phyloP scores from a whole-genome alignment of 2,797 vertebrate genomes.

The Netta rufina region DNA sequence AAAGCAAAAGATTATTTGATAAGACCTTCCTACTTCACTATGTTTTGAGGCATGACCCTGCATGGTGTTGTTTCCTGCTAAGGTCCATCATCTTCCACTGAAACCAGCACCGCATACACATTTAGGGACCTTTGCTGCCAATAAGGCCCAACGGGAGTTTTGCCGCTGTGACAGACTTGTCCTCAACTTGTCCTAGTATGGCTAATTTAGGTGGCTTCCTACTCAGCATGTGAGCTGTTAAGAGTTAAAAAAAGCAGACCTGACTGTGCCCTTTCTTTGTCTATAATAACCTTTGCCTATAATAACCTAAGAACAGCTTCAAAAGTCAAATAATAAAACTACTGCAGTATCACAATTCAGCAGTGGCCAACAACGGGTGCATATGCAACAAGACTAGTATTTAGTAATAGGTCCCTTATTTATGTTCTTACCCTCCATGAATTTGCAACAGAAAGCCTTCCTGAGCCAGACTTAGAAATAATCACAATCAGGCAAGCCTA shows the following conservation, averaged over 20 bases:
- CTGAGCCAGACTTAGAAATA: not conserved
- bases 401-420: not conserved
- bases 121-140: too few species aligned
- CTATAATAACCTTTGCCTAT: not conserved
- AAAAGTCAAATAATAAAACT: not conserved
- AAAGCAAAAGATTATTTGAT: constrained; percentile 49
- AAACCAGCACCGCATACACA: not conserved
- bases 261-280: not conserved
- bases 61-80: constrained; percentile 11
- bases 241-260: not conserved
- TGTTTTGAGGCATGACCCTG: constrained; percentile 12
- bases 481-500: not conserved
- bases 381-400: not conserved
- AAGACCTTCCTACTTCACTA: constrained; percentile 54
- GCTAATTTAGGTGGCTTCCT: not conserved
- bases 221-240: not conserved
- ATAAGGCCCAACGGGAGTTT: not conserved
- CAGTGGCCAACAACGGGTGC: not conserved
- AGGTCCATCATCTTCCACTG: not conserved
- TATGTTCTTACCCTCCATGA: not conserved
- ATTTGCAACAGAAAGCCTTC: not conserved
- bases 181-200: not conserved
- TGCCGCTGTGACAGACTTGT: not conserved
- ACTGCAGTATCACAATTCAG: rapidly evolving
- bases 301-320: not conserved